A percentile compares a stretch with the other conserved stretches of the same genome.
Evolutionary conservation across 2,888 invertebrate genomes (phyloP).

Genomic region (Encarsia formosa): DNA sequence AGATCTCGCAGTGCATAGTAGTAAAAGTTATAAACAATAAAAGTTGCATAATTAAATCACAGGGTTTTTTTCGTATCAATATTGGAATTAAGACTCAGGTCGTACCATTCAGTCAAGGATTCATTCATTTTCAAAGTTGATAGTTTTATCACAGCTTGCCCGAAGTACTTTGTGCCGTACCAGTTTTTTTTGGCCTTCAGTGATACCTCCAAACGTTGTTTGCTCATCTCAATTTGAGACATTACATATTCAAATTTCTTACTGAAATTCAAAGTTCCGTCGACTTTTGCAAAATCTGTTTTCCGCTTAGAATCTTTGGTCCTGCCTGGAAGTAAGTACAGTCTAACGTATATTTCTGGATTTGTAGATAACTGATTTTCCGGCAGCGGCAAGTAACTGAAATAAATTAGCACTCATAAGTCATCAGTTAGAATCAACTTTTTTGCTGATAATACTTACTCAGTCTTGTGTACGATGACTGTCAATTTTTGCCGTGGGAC

Average conservation of each 20-base stretch:
- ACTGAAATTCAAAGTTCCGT: neutral
- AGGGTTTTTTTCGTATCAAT: no score
- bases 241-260: neutral
- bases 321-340: neutral
- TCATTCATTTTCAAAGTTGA: slow-evolving; percentile 64
- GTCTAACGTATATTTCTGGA: neutral
- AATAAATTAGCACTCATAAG: no score
- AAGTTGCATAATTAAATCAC: no score
- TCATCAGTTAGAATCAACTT: no score
- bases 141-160: slow-evolving; percentile 47
- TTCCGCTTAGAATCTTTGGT: neutral
- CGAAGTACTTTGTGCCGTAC: neutral
- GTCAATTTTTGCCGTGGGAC: slow-evolving; percentile 75
- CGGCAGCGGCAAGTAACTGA: neutral
- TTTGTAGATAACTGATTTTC: neutral
- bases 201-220: neutral
- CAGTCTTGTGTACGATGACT: slow-evolving; percentile 82
- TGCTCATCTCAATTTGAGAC: neutral
- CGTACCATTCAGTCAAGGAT: slow-evolving; percentile 70
- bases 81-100: no score
- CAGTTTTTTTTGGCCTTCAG: neutral
- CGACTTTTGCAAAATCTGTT: neutral
- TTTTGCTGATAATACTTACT: no score
- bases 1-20: no score
- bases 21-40: no score